Base-by-base conservation (phyloP, 1,140 invertebrate species). In the Pissodes strobi region DNA sequence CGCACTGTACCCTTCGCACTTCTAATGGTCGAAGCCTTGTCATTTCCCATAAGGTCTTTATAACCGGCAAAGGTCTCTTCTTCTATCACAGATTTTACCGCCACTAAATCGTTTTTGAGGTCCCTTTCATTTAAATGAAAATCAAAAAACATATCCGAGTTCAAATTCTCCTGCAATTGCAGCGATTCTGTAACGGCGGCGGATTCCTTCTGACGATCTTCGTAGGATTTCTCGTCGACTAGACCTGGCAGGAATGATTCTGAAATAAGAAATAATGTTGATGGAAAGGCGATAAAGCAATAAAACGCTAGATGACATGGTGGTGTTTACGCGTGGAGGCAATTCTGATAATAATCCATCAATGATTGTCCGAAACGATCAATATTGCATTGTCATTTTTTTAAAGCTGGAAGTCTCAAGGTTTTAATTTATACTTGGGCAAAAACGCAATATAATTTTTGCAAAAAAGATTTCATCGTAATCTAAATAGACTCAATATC, bases 1-100 rank as follows among this genome's bases (percentile, higher is more conserved):
- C 94, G 84, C 56, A 97, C 90, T 1, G 93, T 96, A 23, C 94
- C 94, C 76, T 91, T 92, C 62, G 90, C 87, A 82, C 94, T 97
- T 67, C 87, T 83, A 74, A 95, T 94, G 49, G 91, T 90, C 2
- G 86, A 82, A n/a, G 85, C 79, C 45, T 80, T 74, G 53, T 84
- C 83, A 73, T 86, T 85, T 74, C 86, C 85, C 52, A 90, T 84
- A 66, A 88, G 86, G 76, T 91, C 90, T 79, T 89, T 90, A 67
- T 87, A 87, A 2, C 92, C 92, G 1, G 89, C 92, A 73, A 94
- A 94, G 58, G 84, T 87, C 71, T 92, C 90, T 52, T 87, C 84
- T 25, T 79, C 79, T 13, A 82, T 79, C 46, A 82, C 81, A 17
- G 82, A 75, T 37, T 71, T 77, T 3, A 64, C 43, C 55, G 78